Base-by-base conservation (phyloP, 2,113 vertebrate species). In the Anguilla japonica region DNA sequence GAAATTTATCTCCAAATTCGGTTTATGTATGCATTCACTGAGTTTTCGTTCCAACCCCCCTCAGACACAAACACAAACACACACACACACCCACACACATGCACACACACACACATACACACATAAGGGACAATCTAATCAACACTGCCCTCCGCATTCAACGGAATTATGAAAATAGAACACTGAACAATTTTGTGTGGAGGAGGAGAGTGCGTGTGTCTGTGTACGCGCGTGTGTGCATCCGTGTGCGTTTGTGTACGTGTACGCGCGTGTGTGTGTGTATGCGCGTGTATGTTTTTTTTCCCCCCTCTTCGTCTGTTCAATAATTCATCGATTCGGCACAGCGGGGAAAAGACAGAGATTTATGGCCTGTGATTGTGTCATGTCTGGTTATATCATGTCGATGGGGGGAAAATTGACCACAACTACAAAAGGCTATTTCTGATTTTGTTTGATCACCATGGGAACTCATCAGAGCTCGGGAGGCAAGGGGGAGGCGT, bases 361-460 rank as follows among this genome's bases (percentile, higher is more conserved):
- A 96, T 96, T 96, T 96, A 96, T 95, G 94, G 95, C 96, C 92
- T 96, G 96, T 96, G 96, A 96, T 96, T 96, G 96, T 97, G 96
- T 96, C 95, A 95, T 96, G 96, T 97, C 96, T 97, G 96, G 95
- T 96, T 96, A 97, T 96, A 96, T 97, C 96, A 96, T 96, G 96
- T 96, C 94, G 94, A 96, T 95, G 96, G 95, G 95, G 96, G 95
- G 96, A 97, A 97, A 97, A 97, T 96, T 97, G 96, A 96, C 95
- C 96, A 96, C 95, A 96, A 96, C 96, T 96, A 96, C 96, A 96
- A 96, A 96, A 97, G 96, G 94, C 95, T 94, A 95, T 96, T 96
- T 97, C 95, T 97, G 96, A 96, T 96, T 97, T 95, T 96, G 96
- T 97, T 96, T 97, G 96, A 97, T 97, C 96, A 96, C 96, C 95